Percentiles rank a stretch among this genome's conserved stretches.
Evolutionary conservation across 2,797 vertebrate species (phyloP).

Genomic region (Yasuhikotakia modesta): DNA sequence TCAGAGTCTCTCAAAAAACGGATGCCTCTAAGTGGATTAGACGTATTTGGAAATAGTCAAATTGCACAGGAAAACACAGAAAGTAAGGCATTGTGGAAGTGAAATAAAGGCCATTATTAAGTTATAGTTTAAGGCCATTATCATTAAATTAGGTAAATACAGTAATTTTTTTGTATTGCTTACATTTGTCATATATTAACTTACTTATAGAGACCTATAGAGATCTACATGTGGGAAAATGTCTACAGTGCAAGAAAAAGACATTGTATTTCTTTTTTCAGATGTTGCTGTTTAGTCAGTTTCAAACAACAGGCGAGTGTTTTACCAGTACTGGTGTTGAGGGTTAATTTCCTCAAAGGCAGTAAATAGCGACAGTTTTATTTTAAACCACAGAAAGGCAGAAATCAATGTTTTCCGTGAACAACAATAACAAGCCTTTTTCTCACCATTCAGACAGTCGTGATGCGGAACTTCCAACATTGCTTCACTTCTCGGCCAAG

Average conservation of each 20-base stretch:
- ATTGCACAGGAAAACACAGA: conserved; percentile 87
- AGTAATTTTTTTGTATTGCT: not conserved
- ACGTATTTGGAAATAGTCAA: conserved; percentile 90
- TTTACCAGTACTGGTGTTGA: too few species aligned
- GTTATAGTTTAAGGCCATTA: not conserved
- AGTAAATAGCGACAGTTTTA: not conserved
- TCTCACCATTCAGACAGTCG: conserved; percentile 79
- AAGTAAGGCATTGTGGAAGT: conserved; percentile 73
- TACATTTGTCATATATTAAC: not conserved
- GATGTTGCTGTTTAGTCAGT: too few species aligned
- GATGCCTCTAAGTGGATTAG: conserved; percentile 85
- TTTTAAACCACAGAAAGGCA: not conserved
- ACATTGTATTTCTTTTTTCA: too few species aligned
- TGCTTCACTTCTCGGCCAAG: conserved; percentile 94
- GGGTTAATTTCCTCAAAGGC: not conserved
- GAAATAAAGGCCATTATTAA: not conserved
- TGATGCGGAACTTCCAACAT: conserved; percentile 88
- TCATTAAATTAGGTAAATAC: not conserved
- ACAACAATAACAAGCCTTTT: not conserved
- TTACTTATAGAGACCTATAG: not conserved
- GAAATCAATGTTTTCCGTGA: not conserved
- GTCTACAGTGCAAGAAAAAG: too few species aligned
- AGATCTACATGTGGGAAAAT: not conserved
- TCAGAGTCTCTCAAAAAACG: conserved; percentile 88
- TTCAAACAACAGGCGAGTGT: too few species aligned